phyloP scores from a whole-genome alignment of 2,797 vertebrate species.

The Notamacropus eugenii region DNA sequence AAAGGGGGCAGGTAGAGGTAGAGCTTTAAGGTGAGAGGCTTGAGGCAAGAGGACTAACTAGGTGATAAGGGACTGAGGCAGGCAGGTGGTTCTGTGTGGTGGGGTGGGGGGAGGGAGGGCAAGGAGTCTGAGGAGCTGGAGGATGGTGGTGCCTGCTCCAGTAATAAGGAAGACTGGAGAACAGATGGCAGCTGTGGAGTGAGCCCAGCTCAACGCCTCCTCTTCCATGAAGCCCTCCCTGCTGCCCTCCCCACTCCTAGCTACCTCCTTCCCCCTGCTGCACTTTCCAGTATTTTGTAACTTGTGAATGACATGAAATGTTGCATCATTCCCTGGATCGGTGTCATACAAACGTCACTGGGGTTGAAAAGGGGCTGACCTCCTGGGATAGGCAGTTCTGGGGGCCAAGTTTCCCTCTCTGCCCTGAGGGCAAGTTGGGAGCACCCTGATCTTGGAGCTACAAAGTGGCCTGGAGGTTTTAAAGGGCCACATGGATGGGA shows the following conservation, averaged over 20 bases:
- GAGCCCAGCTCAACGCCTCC: neutral
- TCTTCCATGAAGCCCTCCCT: neutral
- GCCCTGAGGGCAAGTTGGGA: too few relatives aligned
- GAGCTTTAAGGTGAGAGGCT: neutral
- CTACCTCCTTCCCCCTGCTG: neutral
- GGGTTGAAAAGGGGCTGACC: too few relatives aligned
- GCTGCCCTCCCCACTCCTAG: neutral
- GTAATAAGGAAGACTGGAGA: neutral
- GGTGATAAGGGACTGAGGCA: neutral
- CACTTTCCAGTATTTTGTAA: neutral
- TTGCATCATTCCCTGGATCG: neutral
- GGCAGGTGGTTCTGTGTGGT: neutral
- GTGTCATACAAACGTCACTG: neutral
- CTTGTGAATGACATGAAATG: neutral
- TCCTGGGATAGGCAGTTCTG: too few relatives aligned
- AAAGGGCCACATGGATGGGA: neutral
- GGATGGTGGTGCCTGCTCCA: neutral
- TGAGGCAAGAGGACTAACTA: neutral
- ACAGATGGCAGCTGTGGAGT: too few relatives aligned
- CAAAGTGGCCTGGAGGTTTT: neutral
- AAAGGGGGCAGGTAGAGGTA: neutral
- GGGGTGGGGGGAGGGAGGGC: neutral
- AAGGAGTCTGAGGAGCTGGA: neutral
- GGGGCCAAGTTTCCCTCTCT: too few relatives aligned
- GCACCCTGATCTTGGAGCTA: neutral